Base-by-base conservation (phyloP, 2,113 vertebrate genomes). In the Oryzias melastigma region DNA sequence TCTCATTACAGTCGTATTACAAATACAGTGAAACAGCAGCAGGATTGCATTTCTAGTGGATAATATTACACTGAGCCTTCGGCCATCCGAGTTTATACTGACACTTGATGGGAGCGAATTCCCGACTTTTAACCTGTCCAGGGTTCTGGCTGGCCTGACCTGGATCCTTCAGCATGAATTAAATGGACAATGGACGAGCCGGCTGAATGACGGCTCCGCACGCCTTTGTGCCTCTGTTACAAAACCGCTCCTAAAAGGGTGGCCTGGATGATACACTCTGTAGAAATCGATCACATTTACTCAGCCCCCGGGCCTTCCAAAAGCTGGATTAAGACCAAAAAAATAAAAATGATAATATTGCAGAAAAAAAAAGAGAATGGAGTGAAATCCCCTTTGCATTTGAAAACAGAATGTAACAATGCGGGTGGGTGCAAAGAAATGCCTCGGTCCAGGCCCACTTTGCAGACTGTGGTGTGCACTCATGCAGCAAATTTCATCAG, bases 121-220 rank as follows among this genome's bases (percentile, higher is more conserved):
- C 70, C 71, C 79, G 84, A 87, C 85, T 81, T 78, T 80, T 78
- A 86, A 91, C 87, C 82, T 86, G 76, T 81, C 75, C 81, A 78
- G 81, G 68, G 73, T 66, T 85, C 75, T 87, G 42, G 70, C 59
- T 35, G 71, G 77, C 63, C 71, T 90, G 88, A 90, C 88, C 91
- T 86, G 90, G 85, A 92, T 91, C 84, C 84, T 88, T 91, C 88
- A 90, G 73, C 64, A 83, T 85, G 88, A 90, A 90, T 90, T 88
- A 90, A 85, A 85, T 72, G 81, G 84, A 90, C 86, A 89, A 87
- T 85, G 61, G 77, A 73, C 72, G 82, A 84, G 76, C 64, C 3
- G 42, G 49, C 78, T 81, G 90, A 90, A 68, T 90, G 90, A 87
- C 88, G 85, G 88, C 82, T 88, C 85, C 80, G 77, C 82, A 86